Evolutionary conservation across 1,140 invertebrate species (phyloP).

Genomic region (Cyclina sinensis): DNA sequence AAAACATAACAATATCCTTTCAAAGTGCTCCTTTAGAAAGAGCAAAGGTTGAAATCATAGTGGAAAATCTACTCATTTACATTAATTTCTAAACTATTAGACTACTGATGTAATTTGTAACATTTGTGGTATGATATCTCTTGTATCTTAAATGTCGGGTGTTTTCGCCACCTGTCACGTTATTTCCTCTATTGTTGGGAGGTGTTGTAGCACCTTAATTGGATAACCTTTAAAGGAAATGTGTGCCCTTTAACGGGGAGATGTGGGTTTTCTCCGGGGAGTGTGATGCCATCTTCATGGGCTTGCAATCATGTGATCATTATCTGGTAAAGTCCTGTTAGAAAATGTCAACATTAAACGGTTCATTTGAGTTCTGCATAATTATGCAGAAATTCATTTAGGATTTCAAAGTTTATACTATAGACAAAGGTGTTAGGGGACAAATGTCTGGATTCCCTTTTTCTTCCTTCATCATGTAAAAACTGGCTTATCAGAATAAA

Average conservation of each 20-base stretch:
- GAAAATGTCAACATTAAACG: conserved; percentile 16
- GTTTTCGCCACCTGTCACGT: conserved; percentile 53
- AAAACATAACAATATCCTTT: background rate
- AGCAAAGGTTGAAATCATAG: conserved; percentile 39
- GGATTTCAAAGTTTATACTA: no score
- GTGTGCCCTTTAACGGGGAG: background rate
- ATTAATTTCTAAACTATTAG: conserved; percentile 32
- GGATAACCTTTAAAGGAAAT: conserved; percentile 51
- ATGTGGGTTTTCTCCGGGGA: conserved; percentile 15
- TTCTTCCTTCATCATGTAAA: no score
- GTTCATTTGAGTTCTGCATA: background rate
- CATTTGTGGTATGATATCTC: conserved; percentile 56
- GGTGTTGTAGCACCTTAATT: conserved; percentile 56
- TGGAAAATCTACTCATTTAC: conserved; percentile 38
- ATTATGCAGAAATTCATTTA: background rate
- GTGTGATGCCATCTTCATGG: background rate
- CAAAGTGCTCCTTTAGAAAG: conserved; percentile 11
- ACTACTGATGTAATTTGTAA: conserved; percentile 42
- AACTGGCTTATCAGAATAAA: no score
- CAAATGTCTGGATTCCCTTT: no score
- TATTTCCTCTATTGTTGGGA: conserved; percentile 48
- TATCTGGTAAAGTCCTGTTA: background rate
- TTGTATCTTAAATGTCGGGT: conserved; percentile 29
- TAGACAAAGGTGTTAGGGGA: no score
- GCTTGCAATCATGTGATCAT: background rate